Evolutionary conservation across 2,797 vertebrate genomes (phyloP), one percentile per base, ranked within the genome.

Genomic region (Octomys mimax): DNA sequence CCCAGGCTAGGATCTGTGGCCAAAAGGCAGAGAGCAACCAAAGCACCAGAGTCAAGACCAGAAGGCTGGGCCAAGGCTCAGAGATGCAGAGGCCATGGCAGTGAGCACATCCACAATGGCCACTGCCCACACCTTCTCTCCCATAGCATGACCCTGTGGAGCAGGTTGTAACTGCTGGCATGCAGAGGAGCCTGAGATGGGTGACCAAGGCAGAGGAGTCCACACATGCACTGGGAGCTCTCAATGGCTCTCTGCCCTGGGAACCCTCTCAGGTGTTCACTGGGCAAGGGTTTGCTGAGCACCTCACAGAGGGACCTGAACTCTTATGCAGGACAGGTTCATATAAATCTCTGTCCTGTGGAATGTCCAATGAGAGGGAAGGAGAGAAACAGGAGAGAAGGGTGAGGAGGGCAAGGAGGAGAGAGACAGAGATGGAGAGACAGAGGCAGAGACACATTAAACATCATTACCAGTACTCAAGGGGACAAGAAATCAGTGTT

Each of bases 11-110:
- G 28, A 2, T 0, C 2, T 39, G 57, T 39, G 46, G 22, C 18
- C 21, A 1, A 2, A 0, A 16, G 2, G 42, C 24, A 3, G 4
- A 49, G 31, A 6, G 1, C 71, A 24, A 73, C 39, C 13, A 73
- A 42, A 42, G 71, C 9, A 73, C 39, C 21, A 42, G 39, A 5
- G 39, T 21, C 18, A 11, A 26, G 21, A 42, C 36, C 24, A 11
- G 24, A 42, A 14, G 46, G 4, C 71, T 36, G 33, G 39, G 39
- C 39, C 71, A 24, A 14, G 12, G 39, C 39, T 42, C 5, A 5
- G 71, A 26, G 39, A 42, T 39, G 22, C 71, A 73, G 71, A 22
- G 5, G 36, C 21, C 21, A 5, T 39, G n/a, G 70, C 36, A 22
- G 70, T 24, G 21, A 39, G 22, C 19, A 11, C 21, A 12, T 42